phyloP scores from a whole-genome alignment of 2,888 invertebrate species.

The Incurvaria masculella region DNA sequence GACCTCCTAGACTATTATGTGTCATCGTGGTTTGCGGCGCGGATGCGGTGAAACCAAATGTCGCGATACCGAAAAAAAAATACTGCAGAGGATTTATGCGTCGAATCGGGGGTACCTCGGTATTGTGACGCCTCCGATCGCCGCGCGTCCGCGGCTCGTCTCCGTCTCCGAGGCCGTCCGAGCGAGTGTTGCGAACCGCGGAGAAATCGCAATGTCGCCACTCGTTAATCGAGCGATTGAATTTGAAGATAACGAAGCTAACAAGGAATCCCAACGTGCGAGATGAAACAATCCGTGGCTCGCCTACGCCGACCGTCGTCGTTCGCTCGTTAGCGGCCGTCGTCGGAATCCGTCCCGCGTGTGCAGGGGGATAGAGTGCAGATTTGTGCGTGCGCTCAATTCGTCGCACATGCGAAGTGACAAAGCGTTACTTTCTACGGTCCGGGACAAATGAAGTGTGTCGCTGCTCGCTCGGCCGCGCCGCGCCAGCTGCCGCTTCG shows the following conservation, averaged over 20 bases:
- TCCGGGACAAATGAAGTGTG: constrained; percentile 47
- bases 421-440: constrained; percentile 49
- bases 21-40: too few species aligned
- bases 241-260: constrained; percentile 18
- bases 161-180: too few species aligned
- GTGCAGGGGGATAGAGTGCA: background rate
- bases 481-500: background rate
- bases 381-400: background rate
- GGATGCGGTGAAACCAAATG: too few species aligned
- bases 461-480: constrained; percentile 28
- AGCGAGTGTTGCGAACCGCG: background rate
- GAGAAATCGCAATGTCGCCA: background rate
- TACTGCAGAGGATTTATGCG: too few species aligned
- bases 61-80: too few species aligned
- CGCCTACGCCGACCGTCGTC: constrained; percentile 21
- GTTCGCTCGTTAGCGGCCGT: background rate
- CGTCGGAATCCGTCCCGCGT: constrained; percentile 20
- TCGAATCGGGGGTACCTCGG: too few species aligned
- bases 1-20: too few species aligned
- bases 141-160: too few species aligned
- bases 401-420: constrained; percentile 21
- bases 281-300: constrained; percentile 28
- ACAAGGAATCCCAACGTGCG: constrained; percentile 24
- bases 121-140: too few species aligned
- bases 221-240: background rate